Percentiles rank a stretch among this genome's conserved stretches.
phyloP scores from a whole-genome alignment of 2,888 invertebrate genomes.

The Gibbula magus region DNA sequence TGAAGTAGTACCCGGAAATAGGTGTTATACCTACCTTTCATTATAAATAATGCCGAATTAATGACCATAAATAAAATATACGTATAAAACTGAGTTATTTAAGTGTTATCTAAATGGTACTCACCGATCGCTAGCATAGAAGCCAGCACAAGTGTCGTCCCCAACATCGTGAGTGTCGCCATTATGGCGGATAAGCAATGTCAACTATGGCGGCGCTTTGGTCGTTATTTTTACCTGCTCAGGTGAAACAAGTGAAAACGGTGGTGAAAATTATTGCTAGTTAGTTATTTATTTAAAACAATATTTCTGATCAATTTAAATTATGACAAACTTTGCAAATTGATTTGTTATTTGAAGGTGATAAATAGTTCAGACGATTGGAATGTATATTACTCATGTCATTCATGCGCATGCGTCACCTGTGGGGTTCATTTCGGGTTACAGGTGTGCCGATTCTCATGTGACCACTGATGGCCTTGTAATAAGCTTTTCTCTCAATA shows the following conservation, averaged over 20 bases:
- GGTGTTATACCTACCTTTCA: too few species aligned
- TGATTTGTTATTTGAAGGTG: background rate
- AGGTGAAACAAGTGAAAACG: background rate
- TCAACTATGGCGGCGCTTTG: conserved; percentile 48
- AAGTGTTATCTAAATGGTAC: background rate
- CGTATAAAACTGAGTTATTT: too few species aligned
- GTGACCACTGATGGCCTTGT: too few species aligned
- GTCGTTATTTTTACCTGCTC: background rate
- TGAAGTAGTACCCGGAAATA: too few species aligned
- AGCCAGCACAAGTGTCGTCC: conserved; percentile 35
- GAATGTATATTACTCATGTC: conserved; percentile 9
- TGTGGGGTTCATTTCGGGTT: conserved; percentile 27
- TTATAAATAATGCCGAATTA: background rate
- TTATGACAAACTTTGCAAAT: too few species aligned
- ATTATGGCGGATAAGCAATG: conserved; percentile 54
- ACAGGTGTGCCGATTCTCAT: conserved; percentile 35
- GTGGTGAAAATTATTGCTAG: background rate
- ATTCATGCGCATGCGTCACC: conserved; percentile 7
- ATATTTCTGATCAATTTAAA: too few species aligned
- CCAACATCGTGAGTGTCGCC: conserved; percentile 43
- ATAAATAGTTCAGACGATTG: background rate
- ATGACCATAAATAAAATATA: background rate
- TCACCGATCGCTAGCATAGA: conserved; percentile 26
- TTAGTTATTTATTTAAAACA: background rate
- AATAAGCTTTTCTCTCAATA: too few species aligned